Evolutionary conservation across 2,113 vertebrate genomes (phyloP), one percentile per base, ranked within the genome.

Genomic region (Genyomyrus donnyi): DNA sequence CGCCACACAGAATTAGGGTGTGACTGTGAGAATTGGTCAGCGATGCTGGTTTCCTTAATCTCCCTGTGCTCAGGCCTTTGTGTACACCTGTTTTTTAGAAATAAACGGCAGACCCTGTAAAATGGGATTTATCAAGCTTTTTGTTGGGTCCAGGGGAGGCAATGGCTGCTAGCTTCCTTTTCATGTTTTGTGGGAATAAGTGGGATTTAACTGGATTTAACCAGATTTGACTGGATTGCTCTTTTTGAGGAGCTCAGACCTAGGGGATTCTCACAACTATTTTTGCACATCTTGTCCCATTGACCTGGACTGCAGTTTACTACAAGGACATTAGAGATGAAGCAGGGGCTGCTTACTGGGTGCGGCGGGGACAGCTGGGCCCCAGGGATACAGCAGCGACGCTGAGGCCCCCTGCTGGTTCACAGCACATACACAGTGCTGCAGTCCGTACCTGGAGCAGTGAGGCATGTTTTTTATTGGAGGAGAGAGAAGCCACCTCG

Each of bases 181-280:
- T 80, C 74, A 80, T 42, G n/a, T 80, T 42, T 39, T 15, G 31
- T 80, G 74, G 35, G 74, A 80, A 42, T 80, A 80, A 80, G 74
- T 42, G 74, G 74, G 74, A 80, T 80, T 80, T 80, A 80, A 80
- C 74, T 42, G 74, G 74, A 80, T 80, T 80, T 80, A 80, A 80
- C 74, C 17, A 19, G 74, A 80, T 80, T 42, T 80, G 5, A 8
- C 35, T 42, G 74, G 31, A 80, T 42, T 19, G 74, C 74, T 80
- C 74, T 80, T 80, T 35, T 39, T 21, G 74, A 42, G 31, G 35
- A 80, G 74, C 31, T 80, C 74, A 80, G 6, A 77, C 35, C 74
- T 7, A 5, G 17, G 31, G 35, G 74, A 35, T 80, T 80, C 74
- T 80, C 15, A 42, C 35, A 80, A 19, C 74, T 80, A 80, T 80